A percentile compares a stretch with the other conserved stretches of the same genome.
Evolutionary conservation across 2,113 vertebrate species (phyloP).

Genomic region (Podarcis cretensis): DNA sequence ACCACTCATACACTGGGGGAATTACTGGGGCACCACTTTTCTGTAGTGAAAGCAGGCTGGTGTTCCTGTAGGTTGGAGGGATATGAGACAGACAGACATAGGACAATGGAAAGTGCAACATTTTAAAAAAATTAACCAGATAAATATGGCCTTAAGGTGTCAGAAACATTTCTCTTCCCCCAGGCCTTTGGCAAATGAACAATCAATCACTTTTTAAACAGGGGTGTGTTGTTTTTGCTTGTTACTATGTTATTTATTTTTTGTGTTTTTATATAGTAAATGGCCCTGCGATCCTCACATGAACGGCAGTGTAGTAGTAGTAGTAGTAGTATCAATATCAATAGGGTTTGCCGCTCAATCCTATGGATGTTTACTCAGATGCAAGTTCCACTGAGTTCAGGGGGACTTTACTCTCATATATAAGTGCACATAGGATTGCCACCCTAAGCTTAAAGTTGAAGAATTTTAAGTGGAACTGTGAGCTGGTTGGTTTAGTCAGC

Average conservation of each 20-base stretch:
- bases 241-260: too few relatives aligned
- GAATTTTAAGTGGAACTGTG: neutral
- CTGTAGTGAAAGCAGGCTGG: neutral
- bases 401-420: neutral
- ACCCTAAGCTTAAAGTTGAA: neutral
- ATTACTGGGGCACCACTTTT: neutral
- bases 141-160: neutral
- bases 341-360: neutral
- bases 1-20: neutral
- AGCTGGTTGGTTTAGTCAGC: neutral
- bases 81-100: neutral
- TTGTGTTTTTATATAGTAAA: too few relatives aligned
- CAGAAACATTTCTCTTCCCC: neutral
- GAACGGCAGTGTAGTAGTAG: too few relatives aligned
- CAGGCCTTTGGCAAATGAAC: too few relatives aligned
- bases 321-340: too few relatives aligned
- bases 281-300: too few relatives aligned
- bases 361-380: neutral
- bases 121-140: neutral
- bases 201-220: too few relatives aligned
- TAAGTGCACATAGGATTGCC: neutral
- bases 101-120: neutral
- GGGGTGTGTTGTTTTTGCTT: too few relatives aligned
- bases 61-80: neutral
- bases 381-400: neutral